phyloP scores from a whole-genome alignment of 2,113 vertebrate species.

The Cottus gobio region DNA sequence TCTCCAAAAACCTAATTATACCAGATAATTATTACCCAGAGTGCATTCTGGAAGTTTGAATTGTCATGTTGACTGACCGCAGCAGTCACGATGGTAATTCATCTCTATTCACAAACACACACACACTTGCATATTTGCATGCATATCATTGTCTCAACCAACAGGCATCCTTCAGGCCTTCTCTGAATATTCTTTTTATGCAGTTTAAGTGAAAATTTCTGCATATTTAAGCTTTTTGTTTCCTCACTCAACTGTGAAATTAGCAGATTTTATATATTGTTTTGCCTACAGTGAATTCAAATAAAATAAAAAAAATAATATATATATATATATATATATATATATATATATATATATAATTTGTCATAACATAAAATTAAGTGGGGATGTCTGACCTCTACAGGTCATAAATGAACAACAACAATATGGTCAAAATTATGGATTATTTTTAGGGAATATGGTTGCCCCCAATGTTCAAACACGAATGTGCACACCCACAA shows the following conservation, averaged over 20 bases:
- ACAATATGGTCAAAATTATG: no score
- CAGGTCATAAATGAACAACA: no score
- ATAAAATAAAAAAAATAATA: no score
- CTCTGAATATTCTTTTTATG: constrained; percentile 39
- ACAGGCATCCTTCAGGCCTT: constrained; percentile 38
- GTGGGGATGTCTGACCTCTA: no score
- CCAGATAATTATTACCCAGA: constrained; percentile 64
- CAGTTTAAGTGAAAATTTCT: constrained; percentile 70
- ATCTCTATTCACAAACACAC: constrained; percentile 12
- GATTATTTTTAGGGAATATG: no score
- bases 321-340: no score
- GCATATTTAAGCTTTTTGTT: constrained; percentile 77
- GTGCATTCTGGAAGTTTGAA: constrained; percentile 47
- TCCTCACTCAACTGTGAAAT: constrained; percentile 74
- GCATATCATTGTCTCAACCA: constrained; percentile 37
- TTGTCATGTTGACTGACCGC: constrained; percentile 53
- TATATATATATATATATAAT: no score
- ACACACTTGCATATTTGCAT: constrained; percentile 8
- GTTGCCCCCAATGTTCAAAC: constrained; percentile 20
- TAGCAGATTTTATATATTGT: constrained; percentile 49
- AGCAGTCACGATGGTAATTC: constrained; percentile 24
- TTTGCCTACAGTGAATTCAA: constrained; percentile 60
- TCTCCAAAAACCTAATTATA: constrained; percentile 62
- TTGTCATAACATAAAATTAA: no score
- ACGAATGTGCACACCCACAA: background rate